Conservation (phyloP, 2,113 vertebrate genomes). For the Dicentrarchus labrax region DNA sequence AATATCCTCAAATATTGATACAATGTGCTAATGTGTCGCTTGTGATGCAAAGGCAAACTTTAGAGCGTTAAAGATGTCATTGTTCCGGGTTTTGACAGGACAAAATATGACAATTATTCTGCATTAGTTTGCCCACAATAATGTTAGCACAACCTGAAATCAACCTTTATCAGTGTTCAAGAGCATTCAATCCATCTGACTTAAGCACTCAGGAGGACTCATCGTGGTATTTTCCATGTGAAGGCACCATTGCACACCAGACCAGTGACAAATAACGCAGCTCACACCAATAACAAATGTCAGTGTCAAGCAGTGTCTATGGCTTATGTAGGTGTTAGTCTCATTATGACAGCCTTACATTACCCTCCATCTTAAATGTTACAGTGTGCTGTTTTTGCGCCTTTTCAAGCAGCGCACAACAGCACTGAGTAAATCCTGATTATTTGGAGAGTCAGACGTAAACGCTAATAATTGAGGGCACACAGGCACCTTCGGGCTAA, state of each 20-base stretch:
- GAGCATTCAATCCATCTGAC: constrained; percentile 83
- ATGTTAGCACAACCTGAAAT: constrained; percentile 78
- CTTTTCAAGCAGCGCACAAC: constrained; percentile 19
- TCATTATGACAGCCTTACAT: constrained; percentile 69
- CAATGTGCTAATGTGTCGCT: constrained; percentile 1
- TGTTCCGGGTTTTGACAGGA: constrained; percentile 69
- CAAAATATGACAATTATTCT: constrained; percentile 81
- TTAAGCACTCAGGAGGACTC: constrained; percentile 81
- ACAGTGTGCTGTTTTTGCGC: constrained; percentile 22
- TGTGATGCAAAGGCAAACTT: constrained; percentile 48
- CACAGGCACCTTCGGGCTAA: constrained; percentile 88
- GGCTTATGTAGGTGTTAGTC: constrained; percentile 55
- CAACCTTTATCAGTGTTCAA: constrained; percentile 82
- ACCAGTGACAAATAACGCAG: constrained; percentile 80
- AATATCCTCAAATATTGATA: constrained; percentile 12
- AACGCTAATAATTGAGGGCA: constrained; percentile 83
- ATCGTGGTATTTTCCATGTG: constrained; percentile 83
- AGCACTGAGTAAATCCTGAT: constrained; percentile 77
- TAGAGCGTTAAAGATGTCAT: constrained; percentile 54
- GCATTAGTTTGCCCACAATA: constrained; percentile 77
- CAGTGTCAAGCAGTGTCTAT: constrained; percentile 70
- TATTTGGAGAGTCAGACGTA: constrained; percentile 78
- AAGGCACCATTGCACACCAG: constrained; percentile 81
- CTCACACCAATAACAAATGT: constrained; percentile 80
- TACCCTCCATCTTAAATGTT: constrained; percentile 56